A percentile compares a stretch with the other conserved stretches of the same genome.
phyloP scores from a whole-genome alignment of 2,797 vertebrate genomes.

The Sebastes cheni region DNA sequence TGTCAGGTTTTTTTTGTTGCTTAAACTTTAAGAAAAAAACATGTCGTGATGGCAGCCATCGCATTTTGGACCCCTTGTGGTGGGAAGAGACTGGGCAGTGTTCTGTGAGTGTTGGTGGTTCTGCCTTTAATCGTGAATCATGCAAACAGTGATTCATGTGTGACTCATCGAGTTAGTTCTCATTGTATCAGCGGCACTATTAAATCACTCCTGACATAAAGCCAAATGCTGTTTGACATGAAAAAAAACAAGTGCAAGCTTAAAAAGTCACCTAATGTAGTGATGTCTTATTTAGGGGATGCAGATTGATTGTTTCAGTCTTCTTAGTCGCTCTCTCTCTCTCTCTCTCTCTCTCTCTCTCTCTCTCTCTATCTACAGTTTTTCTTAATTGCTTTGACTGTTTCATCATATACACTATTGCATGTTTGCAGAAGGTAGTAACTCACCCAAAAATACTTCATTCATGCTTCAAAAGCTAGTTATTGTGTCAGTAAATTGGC shows the following conservation, averaged over 20 bases:
- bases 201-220: slow-evolving; percentile 9
- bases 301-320: neutral
- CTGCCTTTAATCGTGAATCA: slow-evolving; percentile 55
- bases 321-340: too few relatives aligned
- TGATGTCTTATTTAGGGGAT: neutral
- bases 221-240: neutral
- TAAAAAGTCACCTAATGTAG: too few relatives aligned
- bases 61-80: neutral
- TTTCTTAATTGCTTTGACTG: too few relatives aligned
- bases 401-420: too few relatives aligned
- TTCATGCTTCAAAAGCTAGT: too few relatives aligned
- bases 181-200: slow-evolving; percentile 5
- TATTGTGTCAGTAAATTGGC: too few relatives aligned
- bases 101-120: slow-evolving; percentile 16
- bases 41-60: slow-evolving; percentile 1
- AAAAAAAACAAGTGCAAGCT: neutral
- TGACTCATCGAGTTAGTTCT: slow-evolving; percentile 49
- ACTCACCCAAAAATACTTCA: too few relatives aligned
- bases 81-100: slow-evolving; percentile 1
- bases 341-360: too few relatives aligned
- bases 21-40: neutral
- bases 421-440: too few relatives aligned
- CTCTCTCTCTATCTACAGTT: neutral
- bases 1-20: slow-evolving; percentile 2
- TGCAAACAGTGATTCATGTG: slow-evolving; percentile 46